A percentile compares a stretch with the other conserved stretches of the same genome.
Evolutionary conservation across 2,797 vertebrate species (phyloP).

Genomic region (Channallabes apus): DNA sequence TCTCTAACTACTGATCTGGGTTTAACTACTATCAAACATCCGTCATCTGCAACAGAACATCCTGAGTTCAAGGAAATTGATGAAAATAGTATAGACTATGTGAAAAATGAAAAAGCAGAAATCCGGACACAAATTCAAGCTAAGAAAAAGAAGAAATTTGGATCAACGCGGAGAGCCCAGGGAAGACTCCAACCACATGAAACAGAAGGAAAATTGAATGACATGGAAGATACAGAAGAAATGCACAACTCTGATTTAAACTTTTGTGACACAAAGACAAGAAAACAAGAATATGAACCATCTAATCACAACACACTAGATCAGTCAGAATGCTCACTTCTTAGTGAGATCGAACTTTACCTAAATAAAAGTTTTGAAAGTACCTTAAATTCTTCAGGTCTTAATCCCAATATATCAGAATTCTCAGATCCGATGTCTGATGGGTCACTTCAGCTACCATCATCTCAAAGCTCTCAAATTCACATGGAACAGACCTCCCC

Average conservation of each 20-base stretch:
- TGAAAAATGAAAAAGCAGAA: neutral
- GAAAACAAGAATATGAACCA: neutral
- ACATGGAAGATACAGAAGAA: constrained; percentile 3
- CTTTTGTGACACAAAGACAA: neutral
- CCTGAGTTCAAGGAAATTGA: constrained; percentile 14
- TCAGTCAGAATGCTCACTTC: constrained; percentile 40
- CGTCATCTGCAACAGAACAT: neutral
- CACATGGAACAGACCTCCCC: constrained; percentile 46
- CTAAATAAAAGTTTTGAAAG: constrained; percentile 33
- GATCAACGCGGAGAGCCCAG: constrained; percentile 44
- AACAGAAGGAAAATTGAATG: constrained; percentile 8
- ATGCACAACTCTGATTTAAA: neutral
- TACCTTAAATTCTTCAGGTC: constrained; percentile 8
- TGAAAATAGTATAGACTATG: neutral
- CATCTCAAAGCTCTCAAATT: constrained; percentile 32
- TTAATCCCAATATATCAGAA: constrained; percentile 16
- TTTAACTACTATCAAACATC: neutral
- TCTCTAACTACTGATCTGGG: neutral
- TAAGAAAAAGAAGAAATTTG: constrained; percentile 53
- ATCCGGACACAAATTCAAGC: neutral
- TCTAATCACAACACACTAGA: neutral
- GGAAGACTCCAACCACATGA: constrained; percentile 4
- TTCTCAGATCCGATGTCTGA: constrained; percentile 18
- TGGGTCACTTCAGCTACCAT: constrained; percentile 16
- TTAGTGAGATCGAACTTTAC: constrained; percentile 45